These are phyloP conservation scores for Neolamprologus longior DNA, from an alignment of 2,113 vertebrate genomes.

Conservation along the genomic window DNA sequence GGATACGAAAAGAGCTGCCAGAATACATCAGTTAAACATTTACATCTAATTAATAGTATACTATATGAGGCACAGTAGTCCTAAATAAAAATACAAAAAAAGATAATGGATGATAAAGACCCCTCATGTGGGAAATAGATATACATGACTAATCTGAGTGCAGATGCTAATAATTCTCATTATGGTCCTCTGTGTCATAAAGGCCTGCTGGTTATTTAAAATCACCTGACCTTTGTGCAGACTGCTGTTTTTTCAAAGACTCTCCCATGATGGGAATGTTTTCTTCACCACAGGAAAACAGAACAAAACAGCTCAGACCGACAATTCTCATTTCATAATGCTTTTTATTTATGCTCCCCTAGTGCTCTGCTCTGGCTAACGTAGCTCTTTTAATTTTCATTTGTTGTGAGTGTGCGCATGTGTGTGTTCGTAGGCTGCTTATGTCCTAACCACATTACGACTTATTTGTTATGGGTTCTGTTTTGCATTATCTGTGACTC, in stretches of 20 bases:
- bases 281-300: not conserved
- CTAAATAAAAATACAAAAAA: constrained; percentile 22
- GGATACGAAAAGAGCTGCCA: constrained; percentile 14
- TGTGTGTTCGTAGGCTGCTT: not conserved
- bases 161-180: constrained; percentile 32
- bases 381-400: constrained; percentile 47
- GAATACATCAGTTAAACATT: constrained; percentile 48
- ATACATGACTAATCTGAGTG: constrained; percentile 16
- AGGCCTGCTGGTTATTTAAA: not conserved
- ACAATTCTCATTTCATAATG: constrained; percentile 48
- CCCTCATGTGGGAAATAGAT: constrained; percentile 17
- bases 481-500: constrained; percentile 46
- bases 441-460: constrained; percentile 36
- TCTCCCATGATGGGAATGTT: not conserved
- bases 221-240: constrained; percentile 29
- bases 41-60: constrained; percentile 37
- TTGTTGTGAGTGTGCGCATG: not conserved
- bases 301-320: constrained; percentile 21
- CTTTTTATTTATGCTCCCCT: constrained; percentile 51
- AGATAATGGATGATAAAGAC: constrained; percentile 18
- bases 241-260: not conserved
- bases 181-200: constrained; percentile 4
- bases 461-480: constrained; percentile 48
- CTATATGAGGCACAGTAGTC: not conserved
- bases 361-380: constrained; percentile 36